These are phyloP conservation scores for Bucorvus abyssinicus DNA, from an alignment of 2,797 vertebrate species.

Conservation along the genomic window DNA sequence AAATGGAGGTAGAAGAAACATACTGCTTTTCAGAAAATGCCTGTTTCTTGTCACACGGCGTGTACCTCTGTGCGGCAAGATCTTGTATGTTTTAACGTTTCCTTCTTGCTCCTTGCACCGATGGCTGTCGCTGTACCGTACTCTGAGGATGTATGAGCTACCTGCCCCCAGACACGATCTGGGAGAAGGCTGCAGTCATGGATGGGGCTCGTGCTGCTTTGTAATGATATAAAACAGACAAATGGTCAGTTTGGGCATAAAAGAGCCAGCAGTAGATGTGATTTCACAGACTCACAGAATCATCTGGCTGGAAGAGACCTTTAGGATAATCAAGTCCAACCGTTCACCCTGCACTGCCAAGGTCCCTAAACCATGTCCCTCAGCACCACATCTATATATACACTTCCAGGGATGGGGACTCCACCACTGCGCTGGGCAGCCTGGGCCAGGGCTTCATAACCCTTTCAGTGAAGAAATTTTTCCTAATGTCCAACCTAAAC, in stretches of 20 bases:
- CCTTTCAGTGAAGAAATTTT: too few relatives aligned
- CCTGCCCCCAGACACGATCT: not conserved
- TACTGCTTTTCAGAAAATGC: not conserved
- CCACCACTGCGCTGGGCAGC: too few relatives aligned
- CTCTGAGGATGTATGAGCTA: not conserved
- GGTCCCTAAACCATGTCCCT: too few relatives aligned
- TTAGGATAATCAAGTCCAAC: too few relatives aligned
- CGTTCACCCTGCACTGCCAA: too few relatives aligned
- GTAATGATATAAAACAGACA: not conserved
- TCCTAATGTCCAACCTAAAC: too few relatives aligned
- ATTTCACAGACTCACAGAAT: not conserved
- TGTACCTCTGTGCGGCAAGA: not conserved
- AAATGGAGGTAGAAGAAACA: not conserved
- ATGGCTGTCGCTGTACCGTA: accelerated
- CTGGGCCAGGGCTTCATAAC: too few relatives aligned
- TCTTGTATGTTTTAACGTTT: not conserved
- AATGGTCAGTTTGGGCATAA: not conserved
- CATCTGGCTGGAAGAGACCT: too few relatives aligned
- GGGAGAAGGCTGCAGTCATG: not conserved
- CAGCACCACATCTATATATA: too few relatives aligned
- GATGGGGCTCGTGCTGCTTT: not conserved
- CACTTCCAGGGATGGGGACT: too few relatives aligned
- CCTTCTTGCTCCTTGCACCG: not conserved
- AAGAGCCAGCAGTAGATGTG: not conserved
- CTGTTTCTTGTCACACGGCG: not conserved